phyloP scores from a whole-genome alignment of 1,140 invertebrate species.

The Dysdera silvatica region DNA sequence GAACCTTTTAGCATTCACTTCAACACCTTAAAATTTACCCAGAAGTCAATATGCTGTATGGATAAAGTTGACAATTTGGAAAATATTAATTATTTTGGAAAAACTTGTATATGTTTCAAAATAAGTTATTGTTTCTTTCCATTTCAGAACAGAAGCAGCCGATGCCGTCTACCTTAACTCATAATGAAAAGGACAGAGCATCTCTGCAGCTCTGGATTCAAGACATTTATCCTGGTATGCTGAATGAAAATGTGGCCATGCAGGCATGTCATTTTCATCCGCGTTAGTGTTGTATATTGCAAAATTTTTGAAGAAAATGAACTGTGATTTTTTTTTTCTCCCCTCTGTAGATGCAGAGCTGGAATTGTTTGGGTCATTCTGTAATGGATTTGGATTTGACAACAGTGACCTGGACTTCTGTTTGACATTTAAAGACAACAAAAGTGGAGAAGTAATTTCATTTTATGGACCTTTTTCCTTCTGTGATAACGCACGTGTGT shows the following conservation, averaged over 20 bases:
- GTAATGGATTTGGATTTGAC: constrained; percentile 56
- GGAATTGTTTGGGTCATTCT: constrained; percentile 54
- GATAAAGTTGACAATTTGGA: too few relatives aligned
- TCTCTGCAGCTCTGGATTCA: constrained; percentile 6
- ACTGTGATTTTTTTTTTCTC: background rate
- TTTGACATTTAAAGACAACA: constrained; percentile 48
- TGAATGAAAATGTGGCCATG: background rate
- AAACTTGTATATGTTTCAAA: too few relatives aligned
- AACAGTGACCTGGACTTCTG: constrained; percentile 57
- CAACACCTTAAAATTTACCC: too few relatives aligned
- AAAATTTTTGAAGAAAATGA: background rate
- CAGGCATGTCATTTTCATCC: background rate
- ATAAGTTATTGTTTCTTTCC: too few relatives aligned
- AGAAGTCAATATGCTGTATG: too few relatives aligned
- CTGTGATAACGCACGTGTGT: too few relatives aligned
- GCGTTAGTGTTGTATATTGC: background rate
- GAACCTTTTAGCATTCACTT: too few relatives aligned
- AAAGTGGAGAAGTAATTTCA: constrained; percentile 35
- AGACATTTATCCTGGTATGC: constrained; percentile 23
- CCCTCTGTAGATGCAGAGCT: constrained; percentile 40
- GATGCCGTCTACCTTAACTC: too few relatives aligned
- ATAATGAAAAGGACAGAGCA: background rate
- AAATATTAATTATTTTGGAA: too few relatives aligned
- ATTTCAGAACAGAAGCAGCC: too few relatives aligned
- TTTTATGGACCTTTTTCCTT: too few relatives aligned